Conservation (phyloP, 2,888 invertebrate species). For the Drosophila fulvimacula region DNA sequence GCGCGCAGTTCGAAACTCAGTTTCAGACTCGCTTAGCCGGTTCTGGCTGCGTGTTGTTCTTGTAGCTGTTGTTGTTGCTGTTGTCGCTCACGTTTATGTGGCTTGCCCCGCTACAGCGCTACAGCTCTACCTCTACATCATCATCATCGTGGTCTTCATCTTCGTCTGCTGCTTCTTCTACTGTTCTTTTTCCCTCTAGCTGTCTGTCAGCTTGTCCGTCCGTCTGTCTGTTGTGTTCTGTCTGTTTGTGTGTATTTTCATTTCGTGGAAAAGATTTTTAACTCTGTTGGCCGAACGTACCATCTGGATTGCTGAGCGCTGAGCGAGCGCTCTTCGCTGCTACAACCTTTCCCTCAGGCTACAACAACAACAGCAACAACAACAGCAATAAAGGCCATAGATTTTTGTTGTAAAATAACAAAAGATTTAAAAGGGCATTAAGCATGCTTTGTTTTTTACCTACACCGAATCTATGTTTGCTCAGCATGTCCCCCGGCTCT, state of each 20-base stretch:
- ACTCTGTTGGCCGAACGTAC: conserved; percentile 70
- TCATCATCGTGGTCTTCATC: conserved; percentile 12
- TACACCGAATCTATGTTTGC: conserved; percentile 54
- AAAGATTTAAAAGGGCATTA: conserved; percentile 81
- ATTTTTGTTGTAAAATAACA: conserved; percentile 79
- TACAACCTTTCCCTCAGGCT: conserved; percentile 58
- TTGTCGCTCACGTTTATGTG: conserved; percentile 63
- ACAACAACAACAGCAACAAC: conserved; percentile 24
- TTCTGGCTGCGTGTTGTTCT: conserved; percentile 63
- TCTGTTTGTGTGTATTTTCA: conserved; percentile 69
- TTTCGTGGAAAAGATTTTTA: conserved; percentile 81
- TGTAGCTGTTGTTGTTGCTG: conserved; percentile 32
- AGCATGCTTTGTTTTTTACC: conserved; percentile 71
- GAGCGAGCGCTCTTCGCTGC: conserved; percentile 43
- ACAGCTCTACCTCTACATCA: conserved; percentile 14
- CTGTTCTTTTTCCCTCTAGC: conserved; percentile 50
- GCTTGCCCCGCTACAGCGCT: conserved; percentile 24
- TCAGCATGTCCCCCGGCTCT: conserved; percentile 17
- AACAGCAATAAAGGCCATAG: conserved; percentile 60
- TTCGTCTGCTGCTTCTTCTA: conserved; percentile 25
- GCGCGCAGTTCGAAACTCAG: conserved; percentile 16
- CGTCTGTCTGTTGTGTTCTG: conserved; percentile 27
- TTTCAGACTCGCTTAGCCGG: conserved; percentile 78
- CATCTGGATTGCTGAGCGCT: conserved; percentile 74
- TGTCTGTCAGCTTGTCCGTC: conserved; percentile 36